Conservation (phyloP, 2,113 vertebrate genomes). For the Circaetus gallicus region DNA sequence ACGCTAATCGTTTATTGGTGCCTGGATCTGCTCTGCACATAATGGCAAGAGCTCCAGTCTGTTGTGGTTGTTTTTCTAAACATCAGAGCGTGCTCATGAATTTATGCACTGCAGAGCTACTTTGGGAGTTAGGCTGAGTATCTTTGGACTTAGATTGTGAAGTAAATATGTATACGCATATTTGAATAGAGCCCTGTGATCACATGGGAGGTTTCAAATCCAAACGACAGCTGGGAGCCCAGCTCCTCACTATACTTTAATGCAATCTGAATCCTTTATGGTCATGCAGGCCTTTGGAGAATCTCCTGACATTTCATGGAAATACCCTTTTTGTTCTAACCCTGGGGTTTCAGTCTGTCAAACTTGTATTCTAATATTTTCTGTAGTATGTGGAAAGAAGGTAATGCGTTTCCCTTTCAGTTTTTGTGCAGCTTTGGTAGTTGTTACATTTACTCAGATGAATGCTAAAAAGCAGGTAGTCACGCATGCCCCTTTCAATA, state of each 20-base stretch:
- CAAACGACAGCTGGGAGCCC: background rate
- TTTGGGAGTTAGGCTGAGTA: background rate
- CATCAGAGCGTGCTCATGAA: background rate
- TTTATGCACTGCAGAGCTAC: background rate
- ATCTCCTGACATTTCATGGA: background rate
- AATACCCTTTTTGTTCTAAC: background rate
- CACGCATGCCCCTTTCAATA: background rate
- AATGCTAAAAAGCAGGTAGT: background rate
- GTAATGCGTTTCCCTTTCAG: background rate
- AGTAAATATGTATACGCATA: background rate
- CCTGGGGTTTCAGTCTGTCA: background rate
- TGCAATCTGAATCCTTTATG: background rate
- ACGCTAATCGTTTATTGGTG: accelerated
- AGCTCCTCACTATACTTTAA: background rate
- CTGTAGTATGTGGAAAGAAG: background rate
- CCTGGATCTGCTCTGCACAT: background rate
- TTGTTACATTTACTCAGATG: background rate
- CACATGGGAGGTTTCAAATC: background rate
- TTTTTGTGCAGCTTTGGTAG: background rate
- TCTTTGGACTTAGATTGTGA: background rate
- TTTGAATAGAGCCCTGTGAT: background rate
- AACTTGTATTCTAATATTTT: background rate
- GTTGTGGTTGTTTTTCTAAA: background rate
- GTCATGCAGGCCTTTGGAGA: background rate
- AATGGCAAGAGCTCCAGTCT: background rate